A percentile compares a stretch with the other conserved stretches of the same genome.
Evolutionary conservation across 2,888 invertebrate genomes (phyloP).

Genomic region (Ommatoiulus sabulosus): DNA sequence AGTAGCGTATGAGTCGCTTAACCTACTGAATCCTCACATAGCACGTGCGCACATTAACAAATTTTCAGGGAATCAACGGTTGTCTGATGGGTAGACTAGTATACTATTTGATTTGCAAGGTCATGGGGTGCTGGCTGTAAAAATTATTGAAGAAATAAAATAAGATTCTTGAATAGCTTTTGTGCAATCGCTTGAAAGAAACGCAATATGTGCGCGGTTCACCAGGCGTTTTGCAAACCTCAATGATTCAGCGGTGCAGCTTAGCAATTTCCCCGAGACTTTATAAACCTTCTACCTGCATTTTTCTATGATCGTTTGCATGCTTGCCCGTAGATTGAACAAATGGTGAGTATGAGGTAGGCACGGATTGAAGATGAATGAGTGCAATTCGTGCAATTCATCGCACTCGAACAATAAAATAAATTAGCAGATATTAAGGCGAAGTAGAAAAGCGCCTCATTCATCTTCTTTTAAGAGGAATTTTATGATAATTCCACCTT

Average conservation of each 20-base stretch:
- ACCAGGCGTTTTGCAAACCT: not conserved
- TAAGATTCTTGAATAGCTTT: not conserved
- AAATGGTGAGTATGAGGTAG: not conserved
- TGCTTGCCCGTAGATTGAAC: not conserved
- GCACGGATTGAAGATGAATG: conserved; percentile 28
- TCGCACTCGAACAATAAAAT: conserved; percentile 41
- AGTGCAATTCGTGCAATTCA: conserved; percentile 41
- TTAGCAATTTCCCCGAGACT: not conserved
- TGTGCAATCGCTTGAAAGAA: not conserved
- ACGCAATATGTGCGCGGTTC: not conserved
- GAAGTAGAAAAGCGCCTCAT: conserved; percentile 41
- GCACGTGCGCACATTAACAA: no score
- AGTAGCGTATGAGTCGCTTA: no score
- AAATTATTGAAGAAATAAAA: not conserved
- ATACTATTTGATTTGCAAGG: no score
- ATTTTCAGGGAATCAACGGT: no score
- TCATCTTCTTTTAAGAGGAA: conserved; percentile 32
- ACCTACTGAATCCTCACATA: no score
- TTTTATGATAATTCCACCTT: conserved; percentile 25
- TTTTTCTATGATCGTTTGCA: conserved; percentile 19
- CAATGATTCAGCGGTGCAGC: not conserved
- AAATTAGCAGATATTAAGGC: conserved; percentile 44
- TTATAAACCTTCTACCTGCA: not conserved
- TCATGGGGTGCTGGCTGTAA: no score
- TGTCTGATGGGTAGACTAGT: no score